Conservation (phyloP, 2,888 invertebrate species). For the Pseudococcus viburni region DNA sequence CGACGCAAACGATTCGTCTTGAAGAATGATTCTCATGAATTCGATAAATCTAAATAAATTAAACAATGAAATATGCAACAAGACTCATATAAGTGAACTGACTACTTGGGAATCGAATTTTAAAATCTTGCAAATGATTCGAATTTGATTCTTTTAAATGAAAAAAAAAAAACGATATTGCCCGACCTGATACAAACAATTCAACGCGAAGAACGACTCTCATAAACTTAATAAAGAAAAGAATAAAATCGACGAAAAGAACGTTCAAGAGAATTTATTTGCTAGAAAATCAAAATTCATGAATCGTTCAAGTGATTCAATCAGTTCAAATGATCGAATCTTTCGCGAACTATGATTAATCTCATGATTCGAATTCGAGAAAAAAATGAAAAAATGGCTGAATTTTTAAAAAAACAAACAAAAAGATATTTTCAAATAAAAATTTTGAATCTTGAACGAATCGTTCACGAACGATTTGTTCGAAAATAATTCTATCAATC, state of each 20-base stretch:
- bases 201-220: no score
- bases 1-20: no score
- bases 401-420: not conserved
- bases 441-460: not conserved
- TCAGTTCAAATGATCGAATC: not conserved
- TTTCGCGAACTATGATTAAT: not conserved
- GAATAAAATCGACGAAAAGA: not conserved
- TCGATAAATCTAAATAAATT: no score
- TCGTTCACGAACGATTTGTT: not conserved
- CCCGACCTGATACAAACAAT: no score
- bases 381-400: not conserved
- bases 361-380: not conserved
- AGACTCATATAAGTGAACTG: no score
- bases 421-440: not conserved
- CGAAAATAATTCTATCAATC: not conserved
- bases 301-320: not conserved
- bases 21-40: no score
- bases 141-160: no score
- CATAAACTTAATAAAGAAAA: no score
- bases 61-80: no score
- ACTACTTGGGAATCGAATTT: no score
- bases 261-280: not conserved
- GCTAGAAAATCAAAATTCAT: not conserved
- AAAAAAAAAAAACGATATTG: no score
- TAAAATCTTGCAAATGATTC: no score